phyloP scores from a whole-genome alignment of 1,140 invertebrate species.

The Anoplolepis gracilipes region DNA sequence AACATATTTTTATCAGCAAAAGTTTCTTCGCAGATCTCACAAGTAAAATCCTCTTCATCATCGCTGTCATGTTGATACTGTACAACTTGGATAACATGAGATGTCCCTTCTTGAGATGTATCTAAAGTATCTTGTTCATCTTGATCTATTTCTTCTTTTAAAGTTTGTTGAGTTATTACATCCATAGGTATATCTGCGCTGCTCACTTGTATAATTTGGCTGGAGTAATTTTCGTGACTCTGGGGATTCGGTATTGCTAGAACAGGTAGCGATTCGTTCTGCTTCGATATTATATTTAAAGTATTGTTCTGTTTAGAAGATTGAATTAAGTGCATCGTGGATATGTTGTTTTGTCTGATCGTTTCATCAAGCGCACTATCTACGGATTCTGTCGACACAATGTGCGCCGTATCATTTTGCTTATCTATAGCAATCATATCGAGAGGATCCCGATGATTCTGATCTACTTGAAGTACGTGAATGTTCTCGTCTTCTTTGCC shows the following conservation, averaged over 20 bases:
- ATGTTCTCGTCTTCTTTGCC: constrained; percentile 67
- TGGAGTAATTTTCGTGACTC: constrained; percentile 78
- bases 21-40: constrained; percentile 83
- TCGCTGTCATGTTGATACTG: constrained; percentile 74
- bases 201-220: constrained; percentile 76
- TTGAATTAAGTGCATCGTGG: constrained; percentile 73
- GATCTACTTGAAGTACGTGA: constrained; percentile 62
- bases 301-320: constrained; percentile 72
- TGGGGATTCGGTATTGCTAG: constrained; percentile 80
- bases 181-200: constrained; percentile 67
- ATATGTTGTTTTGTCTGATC: constrained; percentile 61
- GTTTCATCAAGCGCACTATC: constrained; percentile 54
- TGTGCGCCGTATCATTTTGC: constrained; percentile 32
- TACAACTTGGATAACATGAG: constrained; percentile 71
- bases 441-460: constrained; percentile 54
- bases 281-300: constrained; percentile 80
- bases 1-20: constrained; percentile 81
- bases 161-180: constrained; percentile 61
- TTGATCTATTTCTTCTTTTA: constrained; percentile 57
- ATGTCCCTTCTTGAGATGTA: constrained; percentile 30
- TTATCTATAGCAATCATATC: constrained; percentile 60
- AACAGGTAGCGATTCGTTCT: constrained; percentile 79
- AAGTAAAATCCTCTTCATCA: constrained; percentile 75
- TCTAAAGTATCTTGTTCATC: constrained; percentile 62
- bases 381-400: constrained; percentile 40